Conservation (phyloP, 2,797 vertebrate species). For the Mionectes olivaceus region DNA sequence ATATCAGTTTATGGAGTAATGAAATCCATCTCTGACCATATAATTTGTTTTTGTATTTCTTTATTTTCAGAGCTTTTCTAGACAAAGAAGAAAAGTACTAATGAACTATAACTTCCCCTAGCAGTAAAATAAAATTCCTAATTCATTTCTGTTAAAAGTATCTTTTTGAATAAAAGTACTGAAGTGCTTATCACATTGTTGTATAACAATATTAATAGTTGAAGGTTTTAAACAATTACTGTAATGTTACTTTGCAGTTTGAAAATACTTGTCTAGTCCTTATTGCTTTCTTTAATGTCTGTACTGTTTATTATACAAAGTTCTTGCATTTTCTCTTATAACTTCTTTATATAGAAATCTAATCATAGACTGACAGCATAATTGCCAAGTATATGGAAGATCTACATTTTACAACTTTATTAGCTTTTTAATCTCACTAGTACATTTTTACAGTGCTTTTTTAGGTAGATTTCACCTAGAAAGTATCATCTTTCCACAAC, state of each 20-base stretch:
- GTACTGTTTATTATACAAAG: background rate
- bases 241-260: background rate
- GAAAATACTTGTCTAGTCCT: background rate
- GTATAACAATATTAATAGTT: background rate
- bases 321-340: background rate
- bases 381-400: constrained; percentile 16
- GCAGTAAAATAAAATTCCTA: background rate
- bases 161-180: background rate
- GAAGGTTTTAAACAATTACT: background rate
- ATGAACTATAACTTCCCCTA: background rate
- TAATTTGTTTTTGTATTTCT: background rate
- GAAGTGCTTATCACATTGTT: background rate
- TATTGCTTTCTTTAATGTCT: constrained; percentile 2
- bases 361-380: constrained; percentile 26
- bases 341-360: constrained; percentile 34
- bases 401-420: constrained; percentile 11
- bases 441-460: background rate
- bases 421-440: constrained; percentile 7
- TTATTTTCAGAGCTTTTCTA: background rate
- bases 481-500: background rate
- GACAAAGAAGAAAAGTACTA: background rate
- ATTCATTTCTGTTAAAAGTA: background rate
- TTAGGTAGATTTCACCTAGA: background rate
- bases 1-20: background rate
- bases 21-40: background rate